Base-by-base conservation (phyloP, 2,888 invertebrate genomes). In the Ceraclea dissimilis region DNA sequence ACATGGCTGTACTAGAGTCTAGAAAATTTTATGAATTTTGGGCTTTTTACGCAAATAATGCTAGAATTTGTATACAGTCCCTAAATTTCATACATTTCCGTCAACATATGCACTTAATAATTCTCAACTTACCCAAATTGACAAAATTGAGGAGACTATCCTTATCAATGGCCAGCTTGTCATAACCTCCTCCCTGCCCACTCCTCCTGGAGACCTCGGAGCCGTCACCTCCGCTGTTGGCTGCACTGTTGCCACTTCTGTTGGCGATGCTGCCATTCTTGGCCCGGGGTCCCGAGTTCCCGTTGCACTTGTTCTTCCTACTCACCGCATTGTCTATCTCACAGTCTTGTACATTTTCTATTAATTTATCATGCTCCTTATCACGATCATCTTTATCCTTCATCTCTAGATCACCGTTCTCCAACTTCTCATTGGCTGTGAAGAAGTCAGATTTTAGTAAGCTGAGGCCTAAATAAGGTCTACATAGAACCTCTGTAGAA, bases 401-500 rank as follows among this genome's bases (percentile, higher is more conserved):
- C 75, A 83, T 73, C 67, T 86, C 84, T 4, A 83, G 67, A 53
- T 79, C 78, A 0, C 79, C 80, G 64, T 79, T 80, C 69, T 87
- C 87, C 64, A 80, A 74, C 67, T 85, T 85, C 22, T 79, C 79
- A 57, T 78, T 83, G 81, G 64, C 19, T 67, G 48, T 13, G 66
- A 58, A 26, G n/a, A n/a, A 52, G 44, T n/a, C n/a, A 51, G 34
- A 58, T 54, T n/a, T n/a, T n/a, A n/a, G n/a, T n/a, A n/a, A n/a
- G 10, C 22, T n/a, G n/a, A n/a, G n/a, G n/a, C n/a, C n/a, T n/a
- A n/a, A n/a, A n/a, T n/a, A n/a, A n/a, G n/a, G n/a, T n/a, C n/a
- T n/a, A n/a, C n/a, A n/a, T n/a, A n/a, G n/a, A n/a, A n/a, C n/a
- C n/a, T n/a, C n/a, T n/a, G n/a, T n/a, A n/a, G n/a, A n/a, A n/a